Base-by-base conservation (phyloP, 2,113 vertebrate species). In the Zeus faber region DNA sequence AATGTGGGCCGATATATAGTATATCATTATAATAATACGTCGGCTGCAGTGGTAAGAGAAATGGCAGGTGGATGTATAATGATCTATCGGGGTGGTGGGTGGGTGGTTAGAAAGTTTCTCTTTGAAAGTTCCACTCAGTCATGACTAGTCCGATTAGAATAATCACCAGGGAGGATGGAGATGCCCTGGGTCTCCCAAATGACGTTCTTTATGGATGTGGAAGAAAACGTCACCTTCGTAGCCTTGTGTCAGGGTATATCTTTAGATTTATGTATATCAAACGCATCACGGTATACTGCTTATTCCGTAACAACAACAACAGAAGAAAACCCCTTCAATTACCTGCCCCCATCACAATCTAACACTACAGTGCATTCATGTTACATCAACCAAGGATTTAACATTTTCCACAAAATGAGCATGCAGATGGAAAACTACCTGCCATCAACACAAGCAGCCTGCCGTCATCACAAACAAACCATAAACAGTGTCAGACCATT, bases 401-500 rank as follows among this genome's bases (percentile, higher is more conserved):
- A 53, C 67, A 80, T 72, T 65, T 43, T 40, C 58, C 46, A 51
- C 40, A 54, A 70, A 81, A 78, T 62, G 50, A 54, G 46, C 54
- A 35, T 29, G 59, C 67, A 74, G 77, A 80, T 48, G 11, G 43
- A 65, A 70, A 70, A 55, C 61, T 77, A 82, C 76, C 81, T 78
- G 79, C 74, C 74, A 77, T 70, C 65, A 62, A 53, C 67, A 54
- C 71, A 76, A 76, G 78, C 74, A 75, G 59, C 58, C 56, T 18
- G 56, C 58, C 49, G 67, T 72, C 80, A 66, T 68, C 72, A 64
- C 70, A 80, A 74, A 82, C 80, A 78, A 77, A 85, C 64, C 58
- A 62, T 74, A 81, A 85, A 76, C 56, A 63, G 72, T 73, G 77
- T 83, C 79, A 61, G 52, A 20, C 74, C 67, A 74, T 83, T 76